Base-by-base conservation (phyloP, 2,797 vertebrate species). In the Triplophysa bombifrons region DNA sequence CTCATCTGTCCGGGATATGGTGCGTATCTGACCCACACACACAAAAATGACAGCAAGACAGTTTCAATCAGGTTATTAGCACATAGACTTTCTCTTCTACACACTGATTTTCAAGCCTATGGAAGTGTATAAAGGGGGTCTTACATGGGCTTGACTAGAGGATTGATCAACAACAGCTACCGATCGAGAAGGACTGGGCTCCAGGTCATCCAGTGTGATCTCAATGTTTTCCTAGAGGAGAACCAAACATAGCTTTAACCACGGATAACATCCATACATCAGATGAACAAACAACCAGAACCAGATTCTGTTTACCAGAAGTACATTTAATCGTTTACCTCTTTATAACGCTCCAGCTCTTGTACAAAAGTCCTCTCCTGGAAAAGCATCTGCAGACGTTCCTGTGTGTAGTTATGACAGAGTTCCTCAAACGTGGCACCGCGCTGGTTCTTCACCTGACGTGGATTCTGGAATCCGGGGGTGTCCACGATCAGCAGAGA, bases 391-490 rank as follows among this genome's bases (percentile, higher is more conserved):
- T 99, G 98, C 85, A 99, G 93, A 17, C 98, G 95, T 71, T 99
- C 98, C 84, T 99, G 98, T 71, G 96, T 87, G 0, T 99, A 99
- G 92, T 99, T 99, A 87, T 98, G 97, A 88, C 96, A 98, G 8
- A 99, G 95, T 89, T 99, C 98, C 86, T 99, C 96, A 0, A 99
- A 99, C 68, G 95, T 96, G 83, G 96, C 95, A 0, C 95, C 95
- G 0, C 95, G 93, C 77, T 94, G 93, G 0, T 91, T 91, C 72
- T 95, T 96, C 0, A 90, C 91, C 89, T 95, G 92, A 83, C 96
- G 92, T 0, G 97, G 97, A 92, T 98, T 99, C 89, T 99, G 98
- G 20, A 96, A 96, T 85, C 98, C 98, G 0, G 98, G 98, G 0
- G 96, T 97, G 90, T 99, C 98, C 90, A 99, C 96, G 22, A 99